Percentiles rank a stretch among this genome's conserved stretches.
These are phyloP conservation scores for Drepana falcataria DNA, from an alignment of 2,888 invertebrate species.

Conservation along the genomic window DNA sequence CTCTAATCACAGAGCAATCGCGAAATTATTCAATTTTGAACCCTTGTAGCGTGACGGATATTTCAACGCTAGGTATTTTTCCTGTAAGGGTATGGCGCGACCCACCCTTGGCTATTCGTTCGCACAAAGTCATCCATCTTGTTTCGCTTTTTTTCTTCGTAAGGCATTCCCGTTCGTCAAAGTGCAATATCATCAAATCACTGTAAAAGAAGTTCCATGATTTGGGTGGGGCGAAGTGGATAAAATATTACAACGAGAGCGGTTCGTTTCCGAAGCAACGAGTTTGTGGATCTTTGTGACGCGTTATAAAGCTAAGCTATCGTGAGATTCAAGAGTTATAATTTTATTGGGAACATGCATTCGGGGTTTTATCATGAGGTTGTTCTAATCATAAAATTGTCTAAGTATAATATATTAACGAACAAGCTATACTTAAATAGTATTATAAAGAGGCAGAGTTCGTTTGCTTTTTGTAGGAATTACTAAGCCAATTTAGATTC, in stretches of 20 bases:
- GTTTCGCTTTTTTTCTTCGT: slow-evolving; percentile 51
- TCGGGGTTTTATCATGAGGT: no score
- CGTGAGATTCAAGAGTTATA: no score
- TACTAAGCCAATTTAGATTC: no score
- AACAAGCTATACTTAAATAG: no score
- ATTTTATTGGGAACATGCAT: no score
- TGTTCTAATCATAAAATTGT: no score
- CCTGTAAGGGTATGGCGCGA: slow-evolving; percentile 10
- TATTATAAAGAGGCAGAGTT: no score
- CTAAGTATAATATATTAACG: no score
- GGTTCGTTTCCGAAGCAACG: slow-evolving; percentile 56
- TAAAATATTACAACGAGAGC: slow-evolving; percentile 72
- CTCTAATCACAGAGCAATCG: no score
- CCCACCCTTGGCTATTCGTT: slow-evolving; percentile 29
- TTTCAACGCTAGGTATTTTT: slow-evolving; percentile 20
- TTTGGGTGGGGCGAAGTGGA: slow-evolving; percentile 54
- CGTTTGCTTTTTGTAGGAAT: no score
- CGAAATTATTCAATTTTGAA: neutral
- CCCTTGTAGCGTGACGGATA: slow-evolving; percentile 7
- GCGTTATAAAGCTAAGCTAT: slow-evolving; percentile 23
- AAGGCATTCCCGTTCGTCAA: slow-evolving; percentile 52
- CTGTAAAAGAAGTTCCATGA: slow-evolving; percentile 75
- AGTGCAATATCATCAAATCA: slow-evolving; percentile 79
- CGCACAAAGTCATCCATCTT: slow-evolving; percentile 55
- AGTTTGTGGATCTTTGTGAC: slow-evolving; percentile 24